Conservation (phyloP, 2,113 vertebrate genomes). For the Excalfactoria chinensis region DNA sequence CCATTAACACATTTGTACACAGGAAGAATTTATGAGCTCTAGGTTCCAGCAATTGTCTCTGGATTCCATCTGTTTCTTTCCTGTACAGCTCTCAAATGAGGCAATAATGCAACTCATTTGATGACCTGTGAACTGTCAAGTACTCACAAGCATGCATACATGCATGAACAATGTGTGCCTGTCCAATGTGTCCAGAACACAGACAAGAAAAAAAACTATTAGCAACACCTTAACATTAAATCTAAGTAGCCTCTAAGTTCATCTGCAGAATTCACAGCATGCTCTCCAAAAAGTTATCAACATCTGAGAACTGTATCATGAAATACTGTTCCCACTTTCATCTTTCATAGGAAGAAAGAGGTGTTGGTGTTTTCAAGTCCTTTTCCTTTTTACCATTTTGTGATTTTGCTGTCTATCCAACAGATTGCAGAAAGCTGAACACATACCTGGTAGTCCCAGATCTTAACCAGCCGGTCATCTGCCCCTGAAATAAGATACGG, state of each 20-base stretch:
- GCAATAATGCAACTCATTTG: neutral
- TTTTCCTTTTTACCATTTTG: neutral
- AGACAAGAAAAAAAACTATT: neutral
- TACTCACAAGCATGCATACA: neutral
- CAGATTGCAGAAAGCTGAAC: neutral
- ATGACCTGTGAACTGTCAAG: neutral
- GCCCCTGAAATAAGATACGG: constrained; percentile 98
- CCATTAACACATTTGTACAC: neutral
- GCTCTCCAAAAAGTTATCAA: neutral
- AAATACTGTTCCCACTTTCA: neutral
- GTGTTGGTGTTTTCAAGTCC: neutral
- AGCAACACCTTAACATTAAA: neutral
- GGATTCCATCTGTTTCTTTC: neutral
- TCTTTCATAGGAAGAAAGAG: neutral
- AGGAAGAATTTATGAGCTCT: neutral
- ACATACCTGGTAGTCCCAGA: constrained; percentile 98
- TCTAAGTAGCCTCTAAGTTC: neutral
- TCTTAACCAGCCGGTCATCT: constrained; percentile 97
- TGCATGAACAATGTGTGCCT: neutral
- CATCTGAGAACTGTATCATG: fast-evolving
- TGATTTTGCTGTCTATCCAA: neutral
- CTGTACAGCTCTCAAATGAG: neutral
- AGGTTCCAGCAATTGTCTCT: neutral
- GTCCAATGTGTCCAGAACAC: neutral
- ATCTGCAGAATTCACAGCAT: neutral